Evolutionary conservation across 2,888 invertebrate species (phyloP).

Genomic region (Lapara coniferarum): DNA sequence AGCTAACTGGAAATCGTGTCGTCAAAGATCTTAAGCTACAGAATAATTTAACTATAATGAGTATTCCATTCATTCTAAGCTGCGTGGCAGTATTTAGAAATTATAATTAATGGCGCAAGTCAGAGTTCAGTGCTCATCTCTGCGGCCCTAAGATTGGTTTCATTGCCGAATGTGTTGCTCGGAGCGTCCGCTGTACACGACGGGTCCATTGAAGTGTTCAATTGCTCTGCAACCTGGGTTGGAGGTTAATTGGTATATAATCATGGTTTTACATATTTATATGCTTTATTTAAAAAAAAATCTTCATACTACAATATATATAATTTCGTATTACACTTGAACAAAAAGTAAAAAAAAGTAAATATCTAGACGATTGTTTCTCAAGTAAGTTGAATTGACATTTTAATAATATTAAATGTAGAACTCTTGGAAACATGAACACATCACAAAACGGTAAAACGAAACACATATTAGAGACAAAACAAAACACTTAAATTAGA

Average conservation of each 20-base stretch:
- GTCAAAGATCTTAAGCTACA: slow-evolving; percentile 13
- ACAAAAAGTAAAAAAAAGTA: not conserved
- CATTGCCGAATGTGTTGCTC: slow-evolving; percentile 49
- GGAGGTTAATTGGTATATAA: slow-evolving; percentile 26
- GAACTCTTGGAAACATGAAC: not conserved
- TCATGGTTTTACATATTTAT: not conserved
- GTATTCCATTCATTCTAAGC: slow-evolving; percentile 11
- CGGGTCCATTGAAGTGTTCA: slow-evolving; percentile 56
- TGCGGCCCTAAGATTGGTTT: slow-evolving; percentile 63
- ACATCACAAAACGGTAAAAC: slow-evolving; percentile 31
- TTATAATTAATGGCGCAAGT: slow-evolving; percentile 34
- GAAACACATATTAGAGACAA: slow-evolving; percentile 41
- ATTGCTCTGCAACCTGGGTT: slow-evolving; percentile 79
- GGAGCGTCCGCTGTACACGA: slow-evolving; percentile 49
- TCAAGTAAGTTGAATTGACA: no score
- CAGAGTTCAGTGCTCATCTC: slow-evolving; percentile 89
- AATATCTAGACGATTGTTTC: no score
- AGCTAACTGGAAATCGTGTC: slow-evolving; percentile 5
- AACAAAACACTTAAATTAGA: slow-evolving; percentile 29
- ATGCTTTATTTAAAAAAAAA: not conserved
- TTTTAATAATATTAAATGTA: no score
- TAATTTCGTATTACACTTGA: not conserved
- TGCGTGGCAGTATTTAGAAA: slow-evolving; percentile 3
- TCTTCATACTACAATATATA: not conserved
- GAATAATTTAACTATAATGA: slow-evolving; percentile 20